Conservation (phyloP, 2,888 invertebrate genomes). For the Druceiella hillmani region DNA sequence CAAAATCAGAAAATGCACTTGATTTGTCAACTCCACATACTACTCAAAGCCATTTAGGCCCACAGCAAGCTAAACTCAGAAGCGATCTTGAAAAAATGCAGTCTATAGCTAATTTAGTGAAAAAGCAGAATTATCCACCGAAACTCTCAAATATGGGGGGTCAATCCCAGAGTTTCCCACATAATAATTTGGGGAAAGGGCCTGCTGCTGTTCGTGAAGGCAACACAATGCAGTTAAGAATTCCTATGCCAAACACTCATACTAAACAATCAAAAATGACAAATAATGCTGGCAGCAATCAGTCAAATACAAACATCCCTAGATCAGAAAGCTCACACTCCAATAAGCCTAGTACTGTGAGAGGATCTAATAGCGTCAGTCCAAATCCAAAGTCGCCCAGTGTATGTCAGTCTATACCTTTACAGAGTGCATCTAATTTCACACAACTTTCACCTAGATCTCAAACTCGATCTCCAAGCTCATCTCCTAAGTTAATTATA, state of each 20-base stretch:
- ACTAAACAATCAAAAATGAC: slow-evolving; percentile 29
- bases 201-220: too few species aligned
- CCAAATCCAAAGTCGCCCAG: slow-evolving; percentile 9
- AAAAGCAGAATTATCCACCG: slow-evolving; percentile 41
- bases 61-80: slow-evolving; percentile 44
- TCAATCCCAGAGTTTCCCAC: slow-evolving; percentile 30
- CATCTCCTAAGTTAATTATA: slow-evolving; percentile 48
- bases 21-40: slow-evolving; percentile 47
- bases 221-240: slow-evolving; percentile 32
- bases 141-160: slow-evolving; percentile 35
- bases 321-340: too few species aligned
- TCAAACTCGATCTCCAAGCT: slow-evolving; percentile 48
- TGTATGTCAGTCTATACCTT: too few species aligned
- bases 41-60: slow-evolving; percentile 38
- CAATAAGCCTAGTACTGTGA: too few species aligned
- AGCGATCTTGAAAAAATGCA: slow-evolving; percentile 50
- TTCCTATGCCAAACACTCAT: slow-evolving; percentile 27
- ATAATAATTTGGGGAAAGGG: too few species aligned
- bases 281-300: too few species aligned
- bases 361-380: slow-evolving; percentile 10
- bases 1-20: slow-evolving; percentile 34
- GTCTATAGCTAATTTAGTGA: slow-evolving; percentile 47
- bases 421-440: slow-evolving; percentile 29
- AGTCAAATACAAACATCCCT: too few species aligned
- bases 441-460: slow-evolving; percentile 40